phyloP scores from a whole-genome alignment of 2,113 vertebrate genomes.

The Malurus alboscapulatus region DNA sequence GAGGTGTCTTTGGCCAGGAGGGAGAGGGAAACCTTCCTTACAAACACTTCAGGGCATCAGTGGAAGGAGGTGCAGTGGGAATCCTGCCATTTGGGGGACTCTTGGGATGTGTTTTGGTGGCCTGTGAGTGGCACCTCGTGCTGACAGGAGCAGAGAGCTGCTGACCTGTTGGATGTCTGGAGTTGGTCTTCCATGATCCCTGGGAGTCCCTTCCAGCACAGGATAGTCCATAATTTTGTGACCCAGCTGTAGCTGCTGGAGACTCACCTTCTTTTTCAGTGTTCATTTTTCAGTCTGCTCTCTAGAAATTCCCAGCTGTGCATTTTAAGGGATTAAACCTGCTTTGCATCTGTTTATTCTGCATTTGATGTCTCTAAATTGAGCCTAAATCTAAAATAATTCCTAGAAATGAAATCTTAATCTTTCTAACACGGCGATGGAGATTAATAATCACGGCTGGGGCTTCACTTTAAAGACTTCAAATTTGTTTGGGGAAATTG shows the following conservation, averaged over 20 bases:
- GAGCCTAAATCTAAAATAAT: slow-evolving; percentile 48
- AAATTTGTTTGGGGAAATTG: slow-evolving; percentile 15
- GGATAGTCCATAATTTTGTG: not conserved
- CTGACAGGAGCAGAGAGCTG: not conserved
- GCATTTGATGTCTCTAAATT: slow-evolving; percentile 13
- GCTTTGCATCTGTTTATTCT: slow-evolving; percentile 31
- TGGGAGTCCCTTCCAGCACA: not conserved
- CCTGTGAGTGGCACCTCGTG: fast-evolving
- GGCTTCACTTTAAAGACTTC: not conserved
- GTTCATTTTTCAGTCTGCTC: not conserved
- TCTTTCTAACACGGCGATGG: not conserved
- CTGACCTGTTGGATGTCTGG: not conserved
- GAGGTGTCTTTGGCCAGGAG: not conserved
- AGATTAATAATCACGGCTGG: not conserved
- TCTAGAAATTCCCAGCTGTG: not conserved
- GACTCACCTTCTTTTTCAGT: not conserved
- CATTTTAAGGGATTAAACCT: slow-evolving; percentile 27
- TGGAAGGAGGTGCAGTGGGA: not conserved
- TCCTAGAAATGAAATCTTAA: slow-evolving; percentile 19
- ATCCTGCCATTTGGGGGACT: not conserved
- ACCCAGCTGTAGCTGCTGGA: fast-evolving
- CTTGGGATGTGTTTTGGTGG: not conserved
- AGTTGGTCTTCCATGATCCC: not conserved
- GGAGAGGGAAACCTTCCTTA: not conserved
- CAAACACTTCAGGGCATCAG: not conserved